Evolutionary conservation across 2,113 vertebrate genomes (phyloP).

Genomic region (Synchiropus splendidus): DNA sequence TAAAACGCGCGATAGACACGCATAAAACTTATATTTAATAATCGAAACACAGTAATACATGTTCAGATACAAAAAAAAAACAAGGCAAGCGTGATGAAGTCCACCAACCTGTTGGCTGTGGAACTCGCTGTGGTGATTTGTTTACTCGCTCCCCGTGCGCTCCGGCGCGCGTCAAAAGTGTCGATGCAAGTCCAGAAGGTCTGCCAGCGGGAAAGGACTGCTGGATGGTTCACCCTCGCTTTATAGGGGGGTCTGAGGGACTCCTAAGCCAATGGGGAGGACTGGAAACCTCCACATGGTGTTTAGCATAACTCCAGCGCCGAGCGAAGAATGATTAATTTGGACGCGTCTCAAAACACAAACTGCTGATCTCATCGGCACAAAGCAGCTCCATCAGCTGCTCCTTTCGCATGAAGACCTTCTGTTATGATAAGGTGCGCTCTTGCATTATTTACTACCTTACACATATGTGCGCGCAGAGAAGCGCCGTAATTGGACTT

Average conservation of each 20-base stretch:
- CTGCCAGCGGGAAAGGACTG: constrained; percentile 16
- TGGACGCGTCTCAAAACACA: not conserved
- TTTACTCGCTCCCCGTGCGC: not conserved
- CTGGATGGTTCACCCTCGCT: constrained; percentile 15
- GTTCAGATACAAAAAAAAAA: not conserved
- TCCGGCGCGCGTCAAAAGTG: not conserved
- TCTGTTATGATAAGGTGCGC: constrained; percentile 9
- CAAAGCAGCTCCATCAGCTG: too few species aligned
- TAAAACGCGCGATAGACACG: too few species aligned
- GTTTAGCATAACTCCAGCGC: constrained; percentile 21
- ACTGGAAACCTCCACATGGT: constrained; percentile 31
- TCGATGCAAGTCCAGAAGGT: constrained; percentile 6
- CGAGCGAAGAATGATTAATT: not conserved
- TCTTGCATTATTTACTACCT: not conserved
- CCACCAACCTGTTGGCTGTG: constrained; percentile 37
- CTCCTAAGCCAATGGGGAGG: constrained; percentile 54
- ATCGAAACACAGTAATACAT: too few species aligned
- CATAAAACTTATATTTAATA: too few species aligned
- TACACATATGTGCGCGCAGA: not conserved
- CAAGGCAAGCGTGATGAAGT: too few species aligned
- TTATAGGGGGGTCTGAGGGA: constrained; percentile 45
- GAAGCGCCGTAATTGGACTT: constrained; percentile 24
- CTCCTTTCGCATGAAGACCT: not conserved
- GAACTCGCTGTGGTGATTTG: constrained; percentile 3
- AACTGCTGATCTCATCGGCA: too few species aligned